Base-by-base conservation (phyloP, 2,797 vertebrate species). In the Sebastes flavidus region DNA sequence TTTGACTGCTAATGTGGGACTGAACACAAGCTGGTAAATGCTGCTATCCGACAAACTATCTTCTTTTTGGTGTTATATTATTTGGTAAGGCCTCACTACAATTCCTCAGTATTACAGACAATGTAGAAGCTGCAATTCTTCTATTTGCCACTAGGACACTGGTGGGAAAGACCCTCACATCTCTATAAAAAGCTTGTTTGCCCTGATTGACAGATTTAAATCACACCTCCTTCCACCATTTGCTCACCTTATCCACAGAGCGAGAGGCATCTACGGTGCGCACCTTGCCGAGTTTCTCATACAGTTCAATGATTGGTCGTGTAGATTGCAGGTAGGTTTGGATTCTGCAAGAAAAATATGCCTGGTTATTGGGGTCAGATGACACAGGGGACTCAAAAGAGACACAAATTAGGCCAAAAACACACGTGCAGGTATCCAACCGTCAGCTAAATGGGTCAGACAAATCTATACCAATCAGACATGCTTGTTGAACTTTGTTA, bases 241-340 rank as follows among this genome's bases (percentile, higher is more conserved):
- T 3, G 90, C 97, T 95, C 86, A 99, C 99, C 95, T 99, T 96
- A 24, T 97, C 97, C 83, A 99, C 95, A 56, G 92, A 89, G 65
- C 95, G 96, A 72, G 99, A 98, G 65, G 98, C 99, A 63, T 99
- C 98, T 80, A 99, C 95, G 67, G 95, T 97, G 90, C 89, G 96
- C 87, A 99, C 98, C 92, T 99, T 99, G 8, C 98, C 97, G 25
- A 92, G 94, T 91, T 95, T 93, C 89, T 97, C 95, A 83, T 99
- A 99, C 85, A 94, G 95, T 16, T 98, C 95, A 88, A 99, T 97
- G 86, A 99, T 97, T 75, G 99, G 99, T 82, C 94, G 96, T n/a
- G 99, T 99, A 67, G 98, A 99, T 88, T 97, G 95, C 80, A 97
- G 95, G 87, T 99, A 99, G 1, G 98, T 99, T 87, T 99, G 95